Evolutionary conservation across 2,797 vertebrate species (phyloP).

Genomic region (Petrocephalus schoutedeni): DNA sequence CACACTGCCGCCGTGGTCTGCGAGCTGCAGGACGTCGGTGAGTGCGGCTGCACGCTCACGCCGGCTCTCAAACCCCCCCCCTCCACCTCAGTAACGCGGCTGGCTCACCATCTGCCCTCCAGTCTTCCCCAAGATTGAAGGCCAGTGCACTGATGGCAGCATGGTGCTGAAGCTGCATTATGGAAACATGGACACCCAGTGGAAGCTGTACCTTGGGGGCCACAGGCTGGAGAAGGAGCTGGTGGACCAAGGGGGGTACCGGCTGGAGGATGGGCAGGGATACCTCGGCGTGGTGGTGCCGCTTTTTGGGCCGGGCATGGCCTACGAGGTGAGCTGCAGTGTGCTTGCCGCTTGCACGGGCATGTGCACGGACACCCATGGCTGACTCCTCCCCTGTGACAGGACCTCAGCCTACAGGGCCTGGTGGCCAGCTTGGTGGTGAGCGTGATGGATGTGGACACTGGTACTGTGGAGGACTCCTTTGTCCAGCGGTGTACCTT

Average conservation of each 20-base stretch:
- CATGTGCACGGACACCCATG: background rate
- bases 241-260: conserved; percentile 45
- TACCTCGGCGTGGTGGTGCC: conserved; percentile 57
- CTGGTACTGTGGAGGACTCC: conserved; percentile 44
- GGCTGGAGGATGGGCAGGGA: conserved; percentile 50
- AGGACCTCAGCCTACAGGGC: conserved; percentile 51
- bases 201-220: conserved; percentile 60
- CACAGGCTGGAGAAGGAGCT: conserved; percentile 48
- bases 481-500: conserved; percentile 58
- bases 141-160: conserved; percentile 45
- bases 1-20: conserved; percentile 38
- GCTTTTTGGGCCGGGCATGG: conserved; percentile 50
- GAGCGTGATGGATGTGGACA: conserved; percentile 53
- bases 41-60: background rate
- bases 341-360: background rate
- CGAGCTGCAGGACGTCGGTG: conserved; percentile 39
- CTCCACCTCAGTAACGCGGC: background rate
- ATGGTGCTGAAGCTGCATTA: conserved; percentile 49
- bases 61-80: background rate
- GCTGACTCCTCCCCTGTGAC: background rate
- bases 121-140: conserved; percentile 41
- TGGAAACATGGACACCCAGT: conserved; percentile 47
- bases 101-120: background rate
- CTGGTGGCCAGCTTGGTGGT: conserved; percentile 51
- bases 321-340: conserved; percentile 49